These are phyloP conservation scores for Odontothrips loti DNA, from an alignment of 2,888 invertebrate species.

Conservation along the genomic window DNA sequence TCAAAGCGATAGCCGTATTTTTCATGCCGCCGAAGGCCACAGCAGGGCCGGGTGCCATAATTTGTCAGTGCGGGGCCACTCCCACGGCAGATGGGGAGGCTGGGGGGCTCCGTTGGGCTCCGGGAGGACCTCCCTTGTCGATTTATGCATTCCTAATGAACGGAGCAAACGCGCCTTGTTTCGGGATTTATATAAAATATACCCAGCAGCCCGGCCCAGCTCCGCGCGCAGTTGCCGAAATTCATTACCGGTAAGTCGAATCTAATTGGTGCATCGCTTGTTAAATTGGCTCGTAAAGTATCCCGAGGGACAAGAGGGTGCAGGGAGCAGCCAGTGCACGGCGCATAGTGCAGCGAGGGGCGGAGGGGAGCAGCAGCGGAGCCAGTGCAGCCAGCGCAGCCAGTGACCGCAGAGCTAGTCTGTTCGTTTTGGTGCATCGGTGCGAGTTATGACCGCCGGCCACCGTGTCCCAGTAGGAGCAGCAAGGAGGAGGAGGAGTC, in stretches of 20 bases:
- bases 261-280: constrained; percentile 4
- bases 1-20: not conserved
- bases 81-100: not conserved
- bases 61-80: not conserved
- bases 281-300: constrained; percentile 4
- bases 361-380: not conserved
- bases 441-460: not conserved
- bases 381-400: not conserved
- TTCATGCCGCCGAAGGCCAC: not conserved
- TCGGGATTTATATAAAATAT: not conserved
- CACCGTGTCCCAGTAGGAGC: not conserved
- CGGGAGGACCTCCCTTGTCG: not conserved
- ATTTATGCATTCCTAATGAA: constrained; percentile 11
- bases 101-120: not conserved
- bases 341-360: not conserved
- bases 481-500: too few relatives aligned
- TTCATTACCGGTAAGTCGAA: constrained; percentile 4
- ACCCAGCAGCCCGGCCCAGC: too few relatives aligned
- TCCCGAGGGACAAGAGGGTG: not conserved
- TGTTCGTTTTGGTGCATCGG: not conserved
- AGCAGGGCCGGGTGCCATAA: not conserved
- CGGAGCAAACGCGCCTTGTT: not conserved
- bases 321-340: not conserved
- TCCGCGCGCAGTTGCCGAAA: not conserved
- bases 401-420: not conserved